These are phyloP conservation scores for Botia almorhae DNA, from an alignment of 2,797 vertebrate genomes.

Conservation along the genomic window DNA sequence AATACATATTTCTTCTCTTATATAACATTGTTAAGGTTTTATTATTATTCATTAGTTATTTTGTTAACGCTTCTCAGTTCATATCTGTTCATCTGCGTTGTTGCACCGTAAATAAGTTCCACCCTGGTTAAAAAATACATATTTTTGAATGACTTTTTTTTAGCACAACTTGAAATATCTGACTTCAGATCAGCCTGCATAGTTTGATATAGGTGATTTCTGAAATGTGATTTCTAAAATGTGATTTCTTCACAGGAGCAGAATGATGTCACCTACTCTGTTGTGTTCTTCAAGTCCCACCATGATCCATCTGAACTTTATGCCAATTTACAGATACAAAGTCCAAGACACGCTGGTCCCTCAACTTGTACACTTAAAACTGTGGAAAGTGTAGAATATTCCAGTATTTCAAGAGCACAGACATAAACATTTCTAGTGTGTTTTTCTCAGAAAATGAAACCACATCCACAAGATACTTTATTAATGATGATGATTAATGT, in stretches of 20 bases:
- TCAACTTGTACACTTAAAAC: slow-evolving; percentile 17
- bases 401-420: slow-evolving; percentile 65
- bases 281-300: slow-evolving; percentile 71
- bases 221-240: slow-evolving; percentile 3
- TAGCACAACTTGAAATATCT: too few species aligned
- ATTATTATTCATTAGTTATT: too few species aligned
- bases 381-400: slow-evolving; percentile 73
- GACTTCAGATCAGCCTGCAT: background rate
- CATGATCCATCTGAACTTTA: slow-evolving; percentile 64
- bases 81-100: too few species aligned
- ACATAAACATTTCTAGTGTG: slow-evolving; percentile 23
- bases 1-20: too few species aligned
- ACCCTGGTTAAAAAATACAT: too few species aligned
- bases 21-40: too few species aligned
- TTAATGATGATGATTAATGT: too few species aligned
- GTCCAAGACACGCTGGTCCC: slow-evolving; percentile 10
- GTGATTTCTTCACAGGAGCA: slow-evolving; percentile 67
- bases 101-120: too few species aligned
- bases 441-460: background rate
- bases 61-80: too few species aligned
- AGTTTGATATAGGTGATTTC: background rate
- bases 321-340: slow-evolving; percentile 63
- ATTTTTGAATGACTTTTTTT: too few species aligned
- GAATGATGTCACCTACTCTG: slow-evolving; percentile 69
- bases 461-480: background rate